phyloP scores from a whole-genome alignment of 2,113 vertebrate species.

The Sardina pilchardus region DNA sequence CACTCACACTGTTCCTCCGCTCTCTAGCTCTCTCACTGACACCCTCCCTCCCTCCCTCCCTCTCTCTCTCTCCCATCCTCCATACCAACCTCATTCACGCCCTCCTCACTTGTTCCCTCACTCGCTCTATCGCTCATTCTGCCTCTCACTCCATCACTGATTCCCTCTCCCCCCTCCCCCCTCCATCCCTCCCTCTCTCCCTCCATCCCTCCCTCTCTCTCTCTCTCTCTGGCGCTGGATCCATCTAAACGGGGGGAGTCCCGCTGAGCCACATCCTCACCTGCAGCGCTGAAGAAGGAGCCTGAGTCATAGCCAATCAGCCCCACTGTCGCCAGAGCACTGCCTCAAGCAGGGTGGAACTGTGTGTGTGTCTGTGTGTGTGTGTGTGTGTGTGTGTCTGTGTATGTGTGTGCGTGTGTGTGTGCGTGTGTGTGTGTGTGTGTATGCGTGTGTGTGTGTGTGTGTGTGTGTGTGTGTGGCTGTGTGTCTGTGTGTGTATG shows the following conservation, averaged over 20 bases:
- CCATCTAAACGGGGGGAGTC: constrained; percentile 62
- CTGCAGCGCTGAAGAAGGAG: constrained; percentile 61
- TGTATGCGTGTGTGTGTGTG: neutral
- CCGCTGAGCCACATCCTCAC: constrained; percentile 55
- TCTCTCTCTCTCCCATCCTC: constrained; percentile 46
- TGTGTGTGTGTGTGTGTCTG: neutral
- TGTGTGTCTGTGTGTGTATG: neutral
- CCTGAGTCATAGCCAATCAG: constrained; percentile 66
- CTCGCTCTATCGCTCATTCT: constrained; percentile 44
- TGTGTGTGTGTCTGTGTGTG: neutral
- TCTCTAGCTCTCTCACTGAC: constrained; percentile 32
- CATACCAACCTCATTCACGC: constrained; percentile 18
- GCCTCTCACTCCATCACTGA: constrained; percentile 21
- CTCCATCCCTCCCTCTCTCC: constrained; percentile 20
- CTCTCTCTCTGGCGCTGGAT: constrained; percentile 41
- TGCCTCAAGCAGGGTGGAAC: constrained; percentile 13
- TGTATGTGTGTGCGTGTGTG: neutral
- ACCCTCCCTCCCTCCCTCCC: constrained; percentile 36
- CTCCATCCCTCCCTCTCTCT: constrained; percentile 42
- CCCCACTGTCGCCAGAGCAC: constrained; percentile 30
- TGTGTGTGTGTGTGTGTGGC: neutral
- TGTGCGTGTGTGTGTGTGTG: neutral
- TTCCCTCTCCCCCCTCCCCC: constrained; percentile 3
- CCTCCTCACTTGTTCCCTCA: constrained; percentile 14
- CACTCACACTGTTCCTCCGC: neutral